Evolutionary conservation across 2,888 invertebrate genomes (phyloP), one percentile per base, ranked within the genome.

Genomic region (Cyclophora punctaria): DNA sequence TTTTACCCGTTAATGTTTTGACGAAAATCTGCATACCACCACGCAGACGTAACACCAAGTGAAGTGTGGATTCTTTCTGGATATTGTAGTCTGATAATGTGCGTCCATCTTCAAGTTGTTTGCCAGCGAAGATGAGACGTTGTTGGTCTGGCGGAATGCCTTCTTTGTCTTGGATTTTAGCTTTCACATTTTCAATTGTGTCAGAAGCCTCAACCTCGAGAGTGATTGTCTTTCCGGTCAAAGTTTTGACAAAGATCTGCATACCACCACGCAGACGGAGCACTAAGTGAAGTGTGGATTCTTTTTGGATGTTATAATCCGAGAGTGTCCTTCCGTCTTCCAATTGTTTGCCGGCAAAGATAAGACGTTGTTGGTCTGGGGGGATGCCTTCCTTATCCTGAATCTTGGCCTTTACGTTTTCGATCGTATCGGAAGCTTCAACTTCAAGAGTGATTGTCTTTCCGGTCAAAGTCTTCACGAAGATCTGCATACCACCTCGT

Each of bases 11-110:
- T 4, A 61, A 20, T 0, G 60, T 61, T n/a, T 61, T 61, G 1
- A 61, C 60, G 44, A 61, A 61, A 34, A 61, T 61, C 7, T 61
- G 60, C 60, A 61, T 61, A 57, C 60, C 60, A 42, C 60, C 60
- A 5, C 60, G 59, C 4, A 61, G 55, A 53, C 60, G 60, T 3
- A 61, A 34, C 0, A 61, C 60, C 5, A 61, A 51, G 6, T 61
- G 60, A 35, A 61, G 57, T 0, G 60, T 61, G 0, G 60, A 61
- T 41, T 61, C 60, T 3, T 61, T 61, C n/a, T 61, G 60, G 3
- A 61, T 61, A 5, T 61, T 61, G 44, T 61, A 61, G 51, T 61
- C 60, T 0, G 60, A 61, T 0, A 61, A 34, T 0, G 60, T 61
- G 40, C 60, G 60, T 0, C 60, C 60, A 34, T 61, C 60, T 51